phyloP scores from a whole-genome alignment of 2,113 vertebrate genomes.

The Gallinago paraguaiae region DNA sequence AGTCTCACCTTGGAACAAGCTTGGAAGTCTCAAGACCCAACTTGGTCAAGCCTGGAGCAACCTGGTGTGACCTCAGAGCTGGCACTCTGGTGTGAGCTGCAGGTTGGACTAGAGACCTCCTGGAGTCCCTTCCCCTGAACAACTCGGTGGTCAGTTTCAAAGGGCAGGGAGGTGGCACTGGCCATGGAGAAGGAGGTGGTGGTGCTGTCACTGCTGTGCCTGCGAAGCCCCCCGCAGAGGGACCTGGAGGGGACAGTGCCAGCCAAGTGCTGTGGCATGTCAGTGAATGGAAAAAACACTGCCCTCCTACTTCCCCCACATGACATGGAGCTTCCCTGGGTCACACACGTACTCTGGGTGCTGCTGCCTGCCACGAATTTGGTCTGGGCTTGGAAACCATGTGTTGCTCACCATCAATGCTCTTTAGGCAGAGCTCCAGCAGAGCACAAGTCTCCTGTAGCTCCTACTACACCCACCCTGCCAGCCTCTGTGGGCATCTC shows the following conservation, averaged over 20 bases:
- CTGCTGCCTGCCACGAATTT: background rate
- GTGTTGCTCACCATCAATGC: background rate
- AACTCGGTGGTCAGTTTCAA: background rate
- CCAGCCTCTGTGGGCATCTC: background rate
- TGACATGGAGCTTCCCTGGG: rapidly evolving
- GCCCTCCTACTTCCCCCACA: background rate
- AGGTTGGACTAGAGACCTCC: background rate
- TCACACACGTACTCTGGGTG: rapidly evolving
- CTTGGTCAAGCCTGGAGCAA: background rate
- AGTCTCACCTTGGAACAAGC: background rate
- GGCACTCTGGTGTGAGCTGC: background rate
- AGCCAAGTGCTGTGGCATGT: background rate
- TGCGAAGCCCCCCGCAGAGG: background rate
- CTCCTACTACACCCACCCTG: background rate
- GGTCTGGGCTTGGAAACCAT: background rate
- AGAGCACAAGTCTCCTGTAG: background rate
- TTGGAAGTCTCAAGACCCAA: background rate
- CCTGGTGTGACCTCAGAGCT: background rate
- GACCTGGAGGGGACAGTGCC: background rate
- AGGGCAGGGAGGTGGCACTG: background rate
- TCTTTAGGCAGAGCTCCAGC: background rate
- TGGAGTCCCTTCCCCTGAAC: background rate
- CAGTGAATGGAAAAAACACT: background rate
- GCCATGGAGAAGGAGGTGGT: background rate
- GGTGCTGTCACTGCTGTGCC: background rate